Evolutionary conservation across 2,888 invertebrate species (phyloP), one percentile per base, ranked within the genome.

Genomic region (Drosophila greeni): DNA sequence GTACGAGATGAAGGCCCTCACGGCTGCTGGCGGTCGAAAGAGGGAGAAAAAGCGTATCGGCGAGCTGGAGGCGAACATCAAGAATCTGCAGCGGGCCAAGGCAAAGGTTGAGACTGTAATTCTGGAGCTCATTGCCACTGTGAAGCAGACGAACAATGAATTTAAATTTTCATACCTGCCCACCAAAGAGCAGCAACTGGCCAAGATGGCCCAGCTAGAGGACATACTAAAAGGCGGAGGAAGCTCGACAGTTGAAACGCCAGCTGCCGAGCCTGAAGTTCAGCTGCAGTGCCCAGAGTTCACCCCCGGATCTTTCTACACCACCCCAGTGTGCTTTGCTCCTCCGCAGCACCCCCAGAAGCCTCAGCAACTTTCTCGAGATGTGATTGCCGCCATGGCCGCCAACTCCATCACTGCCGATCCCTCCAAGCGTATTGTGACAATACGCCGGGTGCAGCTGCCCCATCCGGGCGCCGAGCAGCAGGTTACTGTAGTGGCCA

Each of bases 401-500:
- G 75, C 85, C 36, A 86, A 86, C 72, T 82, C 77, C 61, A 73
- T 74, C 54, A 75, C 75, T 39, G 77, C 78, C 24, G 89, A 89
- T 80, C 87, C 89, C 56, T 85, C 88, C n/a, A 88, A 89, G 65
- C 86, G 89, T 64, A 92, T 93, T 90, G 94, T 94, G 2, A 94
- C 94, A 7, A 94, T 95, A 64, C 91, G 93, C 65, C 89, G 94
- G 49, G 92, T 94, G 2, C 92, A 92, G 87, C 91, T 93, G 73
- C 92, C 92, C 8, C 91, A 92, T 78, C 75, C 81, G 5, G 90
- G 91, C 1, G 85, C 86, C 14, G 92, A 93, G 74, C 93, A 94
- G 11, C 93, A 93, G 24, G 94, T 94, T 1, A 94, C 94, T 1
- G 94, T 95, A 49, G 94, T 94, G 1, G 89, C 94, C 31, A 93